A percentile compares a stretch with the other conserved stretches of the same genome.
These are phyloP conservation scores for Metacarcinus magister DNA, from an alignment of 2,888 invertebrate genomes.

Conservation along the genomic window DNA sequence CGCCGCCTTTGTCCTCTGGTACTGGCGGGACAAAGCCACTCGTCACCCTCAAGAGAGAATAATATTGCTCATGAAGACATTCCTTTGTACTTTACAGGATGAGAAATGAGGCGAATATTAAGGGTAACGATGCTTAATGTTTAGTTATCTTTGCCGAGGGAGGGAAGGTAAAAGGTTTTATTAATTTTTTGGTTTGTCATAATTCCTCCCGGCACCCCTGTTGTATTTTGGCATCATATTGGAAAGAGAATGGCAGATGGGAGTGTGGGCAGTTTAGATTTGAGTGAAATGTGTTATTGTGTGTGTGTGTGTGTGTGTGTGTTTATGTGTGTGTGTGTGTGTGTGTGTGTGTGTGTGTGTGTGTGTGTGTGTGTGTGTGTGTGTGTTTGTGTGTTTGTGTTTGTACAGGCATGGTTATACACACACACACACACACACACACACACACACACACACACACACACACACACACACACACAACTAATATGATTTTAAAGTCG, in stretches of 20 bases:
- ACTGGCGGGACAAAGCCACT: conserved; percentile 26
- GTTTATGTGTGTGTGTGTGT: background rate
- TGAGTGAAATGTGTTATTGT: background rate
- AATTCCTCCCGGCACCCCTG: no score
- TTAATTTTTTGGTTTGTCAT: no score
- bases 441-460: conserved; percentile 48
- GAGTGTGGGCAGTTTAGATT: background rate
- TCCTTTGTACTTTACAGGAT: background rate
- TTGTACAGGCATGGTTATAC: background rate
- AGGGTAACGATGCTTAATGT: background rate
- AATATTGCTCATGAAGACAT: background rate
- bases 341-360: no score
- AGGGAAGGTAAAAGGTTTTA: background rate
- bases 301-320: background rate
- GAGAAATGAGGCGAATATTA: conserved; percentile 16
- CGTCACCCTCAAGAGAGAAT: conserved; percentile 12
- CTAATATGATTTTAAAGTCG: background rate
- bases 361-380: no score
- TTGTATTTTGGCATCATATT: background rate
- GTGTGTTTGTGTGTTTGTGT: no score
- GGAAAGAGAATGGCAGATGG: background rate
- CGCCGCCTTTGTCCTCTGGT: background rate
- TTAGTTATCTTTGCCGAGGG: background rate
- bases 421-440: conserved; percentile 58
- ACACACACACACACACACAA: no score